Conservation (phyloP, 1,140 invertebrate species). For the Papilio polyxenes region DNA sequence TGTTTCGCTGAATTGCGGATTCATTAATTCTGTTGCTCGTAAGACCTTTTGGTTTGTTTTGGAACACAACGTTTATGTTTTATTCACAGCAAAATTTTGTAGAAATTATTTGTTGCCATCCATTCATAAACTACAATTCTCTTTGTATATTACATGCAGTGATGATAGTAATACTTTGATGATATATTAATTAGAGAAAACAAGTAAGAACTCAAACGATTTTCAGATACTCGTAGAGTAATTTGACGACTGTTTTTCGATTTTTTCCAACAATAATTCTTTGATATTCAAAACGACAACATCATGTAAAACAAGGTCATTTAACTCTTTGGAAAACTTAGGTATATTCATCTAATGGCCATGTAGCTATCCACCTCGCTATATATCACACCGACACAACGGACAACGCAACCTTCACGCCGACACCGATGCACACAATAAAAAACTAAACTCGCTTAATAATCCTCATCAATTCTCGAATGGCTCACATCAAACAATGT, state of each 20-base stretch:
- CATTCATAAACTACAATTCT: not conserved
- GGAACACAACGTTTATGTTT: not conserved
- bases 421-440: constrained; percentile 19
- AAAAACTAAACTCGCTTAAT: constrained; percentile 37
- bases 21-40: constrained; percentile 18
- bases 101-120: not conserved
- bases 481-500: constrained; percentile 36
- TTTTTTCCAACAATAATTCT: not conserved
- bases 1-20: constrained; percentile 12
- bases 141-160: not conserved
- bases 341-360: not conserved
- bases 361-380: constrained; percentile 14
- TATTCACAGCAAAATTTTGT: not conserved
- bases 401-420: not conserved
- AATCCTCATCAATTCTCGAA: constrained; percentile 37
- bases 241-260: not conserved
- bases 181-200: not conserved
- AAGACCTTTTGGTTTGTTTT: constrained; percentile 12
- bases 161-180: too few relatives aligned
- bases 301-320: not conserved
- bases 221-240: not conserved
- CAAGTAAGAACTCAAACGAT: not conserved
- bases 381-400: constrained; percentile 29
- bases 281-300: not conserved
- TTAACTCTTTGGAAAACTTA: not conserved